Evolutionary conservation across 92 coral and sea anemone genomes (phyloP).

Genomic region (Bergia sp.): DNA sequence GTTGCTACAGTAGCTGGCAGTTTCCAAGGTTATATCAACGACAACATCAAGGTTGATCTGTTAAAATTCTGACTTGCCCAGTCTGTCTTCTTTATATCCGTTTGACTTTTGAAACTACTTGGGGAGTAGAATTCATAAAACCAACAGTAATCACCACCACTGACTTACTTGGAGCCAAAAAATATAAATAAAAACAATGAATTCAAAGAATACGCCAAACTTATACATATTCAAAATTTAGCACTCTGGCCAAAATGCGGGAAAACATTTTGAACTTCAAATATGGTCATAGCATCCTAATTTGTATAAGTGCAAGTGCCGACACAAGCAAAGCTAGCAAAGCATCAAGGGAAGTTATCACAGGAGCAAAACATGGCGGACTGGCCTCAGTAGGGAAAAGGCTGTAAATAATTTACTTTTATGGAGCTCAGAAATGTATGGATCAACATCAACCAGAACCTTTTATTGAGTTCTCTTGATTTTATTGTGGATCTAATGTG

Average conservation of each 20-base stretch:
- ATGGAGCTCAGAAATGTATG: background rate
- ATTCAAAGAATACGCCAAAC: background rate
- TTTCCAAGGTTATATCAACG: slow-evolving; percentile 7
- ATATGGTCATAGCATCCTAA: slow-evolving; percentile 30
- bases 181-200: background rate
- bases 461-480: background rate
- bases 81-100: background rate
- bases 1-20: slow-evolving; percentile 42
- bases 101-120: background rate
- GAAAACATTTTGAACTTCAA: slow-evolving; percentile 20
- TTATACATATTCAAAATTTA: background rate
- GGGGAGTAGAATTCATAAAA: background rate
- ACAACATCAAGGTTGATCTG: too few species aligned
- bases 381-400: background rate
- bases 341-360: slow-evolving; percentile 20
- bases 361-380: slow-evolving; percentile 16
- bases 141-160: background rate
- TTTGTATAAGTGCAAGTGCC: background rate
- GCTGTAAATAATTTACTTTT: background rate
- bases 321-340: background rate
- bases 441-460: background rate
- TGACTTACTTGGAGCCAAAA: background rate
- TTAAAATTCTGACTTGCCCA: background rate
- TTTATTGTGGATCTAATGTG: background rate
- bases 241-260: background rate